Percentiles rank a stretch among this genome's conserved stretches.
Evolutionary conservation across 1,140 invertebrate genomes (phyloP).

Genomic region (Lineus longissimus): DNA sequence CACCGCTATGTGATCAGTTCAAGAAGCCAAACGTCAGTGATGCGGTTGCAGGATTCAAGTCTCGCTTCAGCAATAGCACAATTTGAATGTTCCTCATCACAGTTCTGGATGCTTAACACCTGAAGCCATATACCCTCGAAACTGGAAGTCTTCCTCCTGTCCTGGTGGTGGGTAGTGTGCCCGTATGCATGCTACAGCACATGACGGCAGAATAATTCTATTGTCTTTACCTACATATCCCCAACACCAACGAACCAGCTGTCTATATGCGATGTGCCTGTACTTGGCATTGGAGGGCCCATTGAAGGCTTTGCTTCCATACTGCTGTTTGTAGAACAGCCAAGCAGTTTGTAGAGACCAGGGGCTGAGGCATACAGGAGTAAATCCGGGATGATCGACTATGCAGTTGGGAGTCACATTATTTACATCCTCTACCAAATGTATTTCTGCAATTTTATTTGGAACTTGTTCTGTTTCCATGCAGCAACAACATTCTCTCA

Average conservation of each 20-base stretch:
- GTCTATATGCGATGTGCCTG: not conserved
- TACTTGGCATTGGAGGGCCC: not conserved
- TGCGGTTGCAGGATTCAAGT: not conserved
- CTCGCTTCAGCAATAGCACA: not conserved
- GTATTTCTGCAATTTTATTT: not conserved
- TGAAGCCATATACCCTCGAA: not conserved
- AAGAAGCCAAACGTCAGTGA: not conserved
- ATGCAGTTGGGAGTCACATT: not conserved
- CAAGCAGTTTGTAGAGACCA: not conserved
- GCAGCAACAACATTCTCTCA: not conserved
- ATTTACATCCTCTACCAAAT: not conserved
- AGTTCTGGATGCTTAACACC: not conserved
- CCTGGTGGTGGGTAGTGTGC: not conserved
- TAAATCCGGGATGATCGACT: not conserved
- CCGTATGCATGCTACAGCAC: not conserved
- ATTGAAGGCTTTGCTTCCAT: conserved; percentile 4
- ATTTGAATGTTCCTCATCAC: not conserved
- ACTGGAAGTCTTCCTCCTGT: not conserved
- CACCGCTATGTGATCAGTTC: not conserved
- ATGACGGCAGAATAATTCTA: not conserved
- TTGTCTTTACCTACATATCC: not conserved
- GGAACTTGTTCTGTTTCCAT: not conserved
- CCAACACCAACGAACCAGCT: conserved; percentile 5
- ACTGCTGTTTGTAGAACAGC: conserved; percentile 1
- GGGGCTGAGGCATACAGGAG: not conserved